Percentiles rank a stretch among this genome's conserved stretches.
phyloP scores from a whole-genome alignment of 2,113 vertebrate genomes.

The Leptocoma aspasia region DNA sequence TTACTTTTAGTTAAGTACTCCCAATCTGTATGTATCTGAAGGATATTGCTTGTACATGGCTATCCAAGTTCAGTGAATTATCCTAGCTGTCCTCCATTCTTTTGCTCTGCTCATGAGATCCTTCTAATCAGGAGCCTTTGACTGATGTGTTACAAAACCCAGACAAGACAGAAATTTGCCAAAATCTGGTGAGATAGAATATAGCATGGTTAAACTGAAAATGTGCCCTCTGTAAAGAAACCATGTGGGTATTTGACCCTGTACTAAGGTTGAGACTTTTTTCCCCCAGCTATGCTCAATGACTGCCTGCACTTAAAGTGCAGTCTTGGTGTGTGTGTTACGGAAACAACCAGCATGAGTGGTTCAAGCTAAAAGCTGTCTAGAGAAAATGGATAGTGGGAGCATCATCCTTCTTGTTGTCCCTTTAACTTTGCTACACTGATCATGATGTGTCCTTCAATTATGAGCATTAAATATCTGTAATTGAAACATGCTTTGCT shows the following conservation, averaged over 20 bases:
- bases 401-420: background rate
- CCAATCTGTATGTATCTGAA: background rate
- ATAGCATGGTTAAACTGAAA: background rate
- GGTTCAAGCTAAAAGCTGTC: background rate
- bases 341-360: background rate
- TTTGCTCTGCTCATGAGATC: background rate
- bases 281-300: background rate
- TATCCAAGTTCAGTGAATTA: background rate
- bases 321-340: background rate
- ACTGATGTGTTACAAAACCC: background rate
- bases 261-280: background rate
- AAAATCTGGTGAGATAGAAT: background rate
- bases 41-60: background rate
- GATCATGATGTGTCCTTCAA: background rate
- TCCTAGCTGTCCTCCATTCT: background rate
- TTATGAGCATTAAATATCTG: background rate
- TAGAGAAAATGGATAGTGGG: background rate
- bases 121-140: background rate
- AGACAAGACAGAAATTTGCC: background rate
- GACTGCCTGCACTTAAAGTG: background rate
- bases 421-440: background rate
- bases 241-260: accelerated
- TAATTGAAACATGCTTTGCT: background rate
- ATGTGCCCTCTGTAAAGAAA: background rate
- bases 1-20: background rate